Evolutionary conservation across 2,888 invertebrate genomes (phyloP).

Genomic region (Synanthedon andrenaeformis): DNA sequence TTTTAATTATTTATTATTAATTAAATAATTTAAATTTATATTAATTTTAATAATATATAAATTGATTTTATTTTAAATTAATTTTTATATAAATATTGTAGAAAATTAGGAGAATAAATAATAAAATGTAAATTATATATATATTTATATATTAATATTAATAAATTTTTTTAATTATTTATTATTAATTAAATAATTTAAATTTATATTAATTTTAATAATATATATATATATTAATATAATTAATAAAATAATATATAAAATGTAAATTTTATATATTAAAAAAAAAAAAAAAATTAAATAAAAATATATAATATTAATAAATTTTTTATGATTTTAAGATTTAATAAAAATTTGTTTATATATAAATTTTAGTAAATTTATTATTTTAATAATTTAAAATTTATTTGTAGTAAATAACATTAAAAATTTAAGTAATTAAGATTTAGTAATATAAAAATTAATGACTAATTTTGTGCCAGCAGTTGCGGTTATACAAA

Average conservation of each 20-base stretch:
- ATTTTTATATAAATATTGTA: constrained; percentile 10
- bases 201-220: constrained; percentile 2
- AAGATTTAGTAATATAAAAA: constrained; percentile 71
- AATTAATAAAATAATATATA: constrained; percentile 10
- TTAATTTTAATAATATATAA: too few species aligned
- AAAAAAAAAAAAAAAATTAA: constrained; percentile 16
- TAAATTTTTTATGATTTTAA: constrained; percentile 61
- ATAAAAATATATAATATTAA: constrained; percentile 37
- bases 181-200: constrained; percentile 15
- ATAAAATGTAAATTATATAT: too few species aligned
- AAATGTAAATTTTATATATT: constrained; percentile 15
- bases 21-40: too few species aligned
- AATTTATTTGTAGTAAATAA: constrained; percentile 32
- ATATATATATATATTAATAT: constrained; percentile 21
- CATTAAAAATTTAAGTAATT: constrained; percentile 57
- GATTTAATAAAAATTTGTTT: constrained; percentile 65
- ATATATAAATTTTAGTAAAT: constrained; percentile 66
- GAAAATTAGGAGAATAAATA: too few species aligned
- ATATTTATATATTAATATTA: constrained; percentile 16
- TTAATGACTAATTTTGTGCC: constrained; percentile 75
- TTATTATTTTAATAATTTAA: constrained; percentile 50
- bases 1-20: too few species aligned
- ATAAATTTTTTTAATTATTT: too few species aligned
- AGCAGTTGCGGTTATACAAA: constrained; percentile 79
- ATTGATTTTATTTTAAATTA: too few species aligned